Percentiles rank a stretch among this genome's conserved stretches.
Conservation (phyloP, 2,113 vertebrate genomes). For the Pollimyrus isidori region DNA sequence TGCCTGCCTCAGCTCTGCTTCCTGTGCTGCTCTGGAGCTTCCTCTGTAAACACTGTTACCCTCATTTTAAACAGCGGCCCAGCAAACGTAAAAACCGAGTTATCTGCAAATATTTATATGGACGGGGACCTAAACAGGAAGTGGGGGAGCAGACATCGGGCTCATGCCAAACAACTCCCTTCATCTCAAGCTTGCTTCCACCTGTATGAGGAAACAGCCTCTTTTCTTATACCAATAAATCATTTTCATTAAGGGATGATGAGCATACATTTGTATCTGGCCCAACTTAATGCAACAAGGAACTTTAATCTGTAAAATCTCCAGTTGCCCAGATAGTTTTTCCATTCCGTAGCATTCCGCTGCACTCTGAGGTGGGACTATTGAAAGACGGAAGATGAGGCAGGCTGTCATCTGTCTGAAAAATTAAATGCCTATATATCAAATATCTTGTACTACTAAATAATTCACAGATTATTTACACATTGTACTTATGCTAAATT, state of each 20-base stretch:
- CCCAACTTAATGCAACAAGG: not conserved
- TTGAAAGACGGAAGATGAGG: not conserved
- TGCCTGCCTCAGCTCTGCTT: not conserved
- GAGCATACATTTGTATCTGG: not conserved
- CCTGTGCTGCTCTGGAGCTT: conserved; percentile 1
- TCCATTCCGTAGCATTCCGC: not conserved
- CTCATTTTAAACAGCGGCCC: conserved; percentile 20
- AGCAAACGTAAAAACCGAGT: conserved; percentile 12
- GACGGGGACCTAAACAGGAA: conserved; percentile 30
- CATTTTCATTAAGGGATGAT: conserved; percentile 6
- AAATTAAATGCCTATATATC: not conserved
- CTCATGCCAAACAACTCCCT: not conserved
- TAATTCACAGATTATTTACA: not conserved
- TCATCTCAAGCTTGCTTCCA: not conserved
- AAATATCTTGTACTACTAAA: not conserved
- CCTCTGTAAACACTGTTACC: conserved; percentile 22
- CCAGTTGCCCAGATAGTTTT: not conserved
- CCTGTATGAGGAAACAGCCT: not conserved
- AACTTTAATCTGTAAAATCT: not conserved
- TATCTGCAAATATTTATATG: conserved; percentile 22
- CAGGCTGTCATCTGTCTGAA: not conserved
- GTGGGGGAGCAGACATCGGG: not conserved
- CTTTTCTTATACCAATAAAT: not conserved
- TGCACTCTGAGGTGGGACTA: not conserved
- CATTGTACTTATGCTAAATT: not conserved